phyloP scores from a whole-genome alignment of 2,797 vertebrate species.

The Streptopelia turtur region DNA sequence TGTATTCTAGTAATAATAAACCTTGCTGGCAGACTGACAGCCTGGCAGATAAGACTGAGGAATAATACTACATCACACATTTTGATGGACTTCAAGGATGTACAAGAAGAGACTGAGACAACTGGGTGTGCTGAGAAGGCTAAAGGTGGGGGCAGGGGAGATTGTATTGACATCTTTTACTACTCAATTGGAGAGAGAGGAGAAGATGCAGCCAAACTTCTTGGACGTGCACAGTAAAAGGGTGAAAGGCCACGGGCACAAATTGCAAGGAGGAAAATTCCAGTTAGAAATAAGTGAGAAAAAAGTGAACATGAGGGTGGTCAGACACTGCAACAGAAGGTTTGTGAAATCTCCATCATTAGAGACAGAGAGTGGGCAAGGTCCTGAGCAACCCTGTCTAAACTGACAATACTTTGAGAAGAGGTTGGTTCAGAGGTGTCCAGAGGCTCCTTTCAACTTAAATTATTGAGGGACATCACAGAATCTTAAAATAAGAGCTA shows the following conservation, averaged over 20 bases:
- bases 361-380: background rate
- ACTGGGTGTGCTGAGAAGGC: background rate
- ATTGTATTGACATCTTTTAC: background rate
- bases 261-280: background rate
- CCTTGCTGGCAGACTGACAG: background rate
- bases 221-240: background rate
- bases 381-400: background rate
- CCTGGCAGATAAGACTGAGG: background rate
- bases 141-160: background rate
- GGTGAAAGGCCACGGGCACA: background rate
- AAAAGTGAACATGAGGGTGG: background rate
- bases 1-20: slow-evolving; percentile 39
- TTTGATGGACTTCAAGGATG: slow-evolving; percentile 52
- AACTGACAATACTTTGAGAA: background rate
- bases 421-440: background rate
- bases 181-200: background rate
- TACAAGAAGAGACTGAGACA: background rate
- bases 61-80: background rate
- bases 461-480: background rate
- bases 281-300: background rate
- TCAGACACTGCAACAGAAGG: background rate
- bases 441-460: background rate
- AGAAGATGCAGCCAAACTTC: background rate
- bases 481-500: background rate
- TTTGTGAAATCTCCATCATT: background rate